A percentile compares a stretch with the other conserved stretches of the same genome.
These are phyloP conservation scores for Machaerirhynchus nigripectus DNA, from an alignment of 2,113 vertebrate species.

Conservation along the genomic window DNA sequence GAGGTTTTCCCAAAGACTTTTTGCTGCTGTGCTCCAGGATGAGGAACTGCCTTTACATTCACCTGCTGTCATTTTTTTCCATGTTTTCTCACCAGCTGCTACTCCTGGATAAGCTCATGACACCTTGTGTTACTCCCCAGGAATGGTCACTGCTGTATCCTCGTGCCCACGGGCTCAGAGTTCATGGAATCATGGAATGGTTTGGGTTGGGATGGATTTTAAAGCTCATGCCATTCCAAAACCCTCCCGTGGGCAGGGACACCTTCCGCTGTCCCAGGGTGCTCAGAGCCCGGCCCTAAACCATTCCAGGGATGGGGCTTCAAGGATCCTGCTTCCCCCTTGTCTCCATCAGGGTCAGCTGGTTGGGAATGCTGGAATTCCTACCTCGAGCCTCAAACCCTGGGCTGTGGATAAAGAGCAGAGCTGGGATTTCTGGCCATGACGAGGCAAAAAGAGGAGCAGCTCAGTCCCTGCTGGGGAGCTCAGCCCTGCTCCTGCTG, in stretches of 20 bases:
- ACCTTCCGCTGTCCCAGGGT: neutral
- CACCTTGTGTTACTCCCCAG: neutral
- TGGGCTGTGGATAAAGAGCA: neutral
- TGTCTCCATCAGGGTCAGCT: neutral
- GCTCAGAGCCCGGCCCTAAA: neutral
- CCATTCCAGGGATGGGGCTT: neutral
- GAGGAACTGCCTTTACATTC: neutral
- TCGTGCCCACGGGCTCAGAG: neutral
- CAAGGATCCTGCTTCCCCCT: neutral
- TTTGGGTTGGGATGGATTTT: neutral
- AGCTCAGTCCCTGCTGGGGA: neutral
- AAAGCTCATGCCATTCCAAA: neutral
- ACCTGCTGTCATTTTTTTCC: neutral
- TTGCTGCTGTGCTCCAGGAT: neutral
- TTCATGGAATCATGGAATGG: neutral
- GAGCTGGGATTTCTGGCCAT: neutral
- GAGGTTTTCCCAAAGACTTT: neutral
- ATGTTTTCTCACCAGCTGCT: neutral
- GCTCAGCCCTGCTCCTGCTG: neutral
- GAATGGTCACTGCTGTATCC: neutral
- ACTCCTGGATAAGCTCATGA: neutral
- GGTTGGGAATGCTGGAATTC: neutral
- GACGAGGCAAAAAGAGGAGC: neutral
- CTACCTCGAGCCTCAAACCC: neutral
- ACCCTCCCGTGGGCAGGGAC: neutral